Base-by-base conservation (phyloP, 2,113 vertebrate genomes). In the Ramphastos sulfuratus region DNA sequence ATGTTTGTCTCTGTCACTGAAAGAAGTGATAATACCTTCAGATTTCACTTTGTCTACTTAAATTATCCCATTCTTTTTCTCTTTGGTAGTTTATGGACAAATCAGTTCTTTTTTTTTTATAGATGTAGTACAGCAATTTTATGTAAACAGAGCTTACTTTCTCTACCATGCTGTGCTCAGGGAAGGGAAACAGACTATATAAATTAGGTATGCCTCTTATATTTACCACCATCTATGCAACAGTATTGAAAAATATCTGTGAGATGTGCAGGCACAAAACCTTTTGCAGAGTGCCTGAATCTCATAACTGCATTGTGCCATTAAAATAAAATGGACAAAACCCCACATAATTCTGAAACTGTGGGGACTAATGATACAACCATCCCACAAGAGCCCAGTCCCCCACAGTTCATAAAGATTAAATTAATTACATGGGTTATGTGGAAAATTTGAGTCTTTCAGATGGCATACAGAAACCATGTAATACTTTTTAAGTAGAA, bases 161-260 rank as follows among this genome's bases (percentile, higher is more conserved):
- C 54, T 70, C 17, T 80, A 4, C 24, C 10, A 11, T 87, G n/a
- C 44, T 54, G 12, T 74, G 46, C 79, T 87, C 39, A 84, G 87
- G 66, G 78, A 79, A 89, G 56, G 81, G 74, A 95, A 93, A 87
- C 91, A 31, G 35, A 63, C 89, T 93, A 20, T 63, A 33, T 87
- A 65, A 93, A 87, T 93, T 82, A 85, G 60, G 42, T 76, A 52
- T 6, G 2, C 39, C 24, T 73, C 31, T 46, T 78, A 31, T 50
- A 69, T 92, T 94, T 96, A 75, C 27, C 25, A 61, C 21, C 81
- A 4, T 86, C 74, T n/a, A 31, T 79, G 39, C 52, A 85, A 48
- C 77, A 82, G 20, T 72, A 76, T 73, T 50, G 19, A 75, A 67
- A 77, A 74, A 54, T 73, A 35, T 46, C 4, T 74, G 10, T 52